Evolutionary conservation across 1,140 invertebrate genomes (phyloP), one percentile per base, ranked within the genome.

Genomic region (Drosophila teissieri): DNA sequence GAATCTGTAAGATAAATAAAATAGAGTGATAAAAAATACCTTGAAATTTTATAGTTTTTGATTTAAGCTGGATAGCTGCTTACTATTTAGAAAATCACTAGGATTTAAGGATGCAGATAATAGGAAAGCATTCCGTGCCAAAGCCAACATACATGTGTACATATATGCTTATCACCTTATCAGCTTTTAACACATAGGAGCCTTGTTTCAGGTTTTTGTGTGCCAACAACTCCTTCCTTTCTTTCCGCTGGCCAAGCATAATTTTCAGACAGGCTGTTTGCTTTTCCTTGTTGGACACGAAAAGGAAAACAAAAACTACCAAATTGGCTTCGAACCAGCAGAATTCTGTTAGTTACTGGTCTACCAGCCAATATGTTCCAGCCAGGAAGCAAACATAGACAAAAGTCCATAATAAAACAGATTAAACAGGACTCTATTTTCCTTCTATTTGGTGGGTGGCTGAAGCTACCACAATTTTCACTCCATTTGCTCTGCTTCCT

Each of bases 241-340:
- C 56, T 39, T 73, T 74, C 34, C 61, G 57, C 57, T 63, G 72
- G 34, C 68, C 51, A 54, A 34, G 72, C 72, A 73, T 56, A 55
- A 62, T 74, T 63, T 73, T 42, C 48, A 63, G 42, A 52, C 56
- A 62, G 36, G 44, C 57, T 73, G 57, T 74, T 68, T 73, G 42
- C 27, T 73, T 62, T 62, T 62, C 63, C 51, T 31, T 42, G 51
- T 11, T 11, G 36, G 42, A 63, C 55, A 48, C 6, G 4, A 67
- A 72, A 51, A 48, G 24, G 40, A 37, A 24, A 70, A 69, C 51
- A 7, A 51, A 62, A 45, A 62, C 14, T 17, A 24, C 36, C 42
- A 73, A 62, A 63, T 62, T 37, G 63, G 12, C 51, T 55, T 63
- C 12, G 27, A 60, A 62, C 31, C 34, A 60, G 67, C 49, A 46